Evolutionary conservation across 1,140 invertebrate genomes (phyloP), one percentile per base, ranked within the genome.

Genomic region (Drosophila hydei): DNA sequence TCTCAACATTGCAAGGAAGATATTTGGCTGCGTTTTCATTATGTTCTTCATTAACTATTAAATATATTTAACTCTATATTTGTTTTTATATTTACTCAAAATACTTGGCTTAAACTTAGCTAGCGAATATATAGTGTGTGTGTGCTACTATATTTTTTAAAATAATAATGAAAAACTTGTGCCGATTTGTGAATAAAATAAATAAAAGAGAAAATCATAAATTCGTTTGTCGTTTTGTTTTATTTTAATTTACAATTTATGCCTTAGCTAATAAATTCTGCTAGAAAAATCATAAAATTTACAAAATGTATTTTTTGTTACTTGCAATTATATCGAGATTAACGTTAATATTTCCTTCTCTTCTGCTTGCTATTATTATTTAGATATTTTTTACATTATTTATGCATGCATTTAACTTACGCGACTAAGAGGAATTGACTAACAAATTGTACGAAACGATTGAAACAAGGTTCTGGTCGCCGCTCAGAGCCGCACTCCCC

Each of bases 1-100:
- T 85, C 81, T 85, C 81, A 81, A 81, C 52, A 87, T 85, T 85
- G 81, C 81, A 85, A 87, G 81, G 81, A 85, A 85, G 81, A 87
- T 85, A 63, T 88, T 85, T 85, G 81, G 71, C 71, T 77, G 71
- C 71, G 65, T 76, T 58, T 47, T 21, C 18, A 52, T 76, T 40
- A 12, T 40, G 25, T 45, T 70, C 14, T 50, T 63, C 12, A 7
- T 16, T 12, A 45, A 45, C 19, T 42, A 25, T 25, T 16, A 55
- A 40, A 7, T 23, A n/a, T 47, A 25, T 5, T 21, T 45, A 45
- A 12, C 27, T 18, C 21, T 54, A 19, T 50, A 12, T 18, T 42
- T 30, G 1, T 52, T 0, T 0, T 51, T 50, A 45, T 14, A 11
- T 65, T 23, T 27, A 12, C 19, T 3, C 14, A 36, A 50, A 59